Base-by-base conservation (phyloP, 2,888 invertebrate genomes). In the Xestia rhomboidea region DNA sequence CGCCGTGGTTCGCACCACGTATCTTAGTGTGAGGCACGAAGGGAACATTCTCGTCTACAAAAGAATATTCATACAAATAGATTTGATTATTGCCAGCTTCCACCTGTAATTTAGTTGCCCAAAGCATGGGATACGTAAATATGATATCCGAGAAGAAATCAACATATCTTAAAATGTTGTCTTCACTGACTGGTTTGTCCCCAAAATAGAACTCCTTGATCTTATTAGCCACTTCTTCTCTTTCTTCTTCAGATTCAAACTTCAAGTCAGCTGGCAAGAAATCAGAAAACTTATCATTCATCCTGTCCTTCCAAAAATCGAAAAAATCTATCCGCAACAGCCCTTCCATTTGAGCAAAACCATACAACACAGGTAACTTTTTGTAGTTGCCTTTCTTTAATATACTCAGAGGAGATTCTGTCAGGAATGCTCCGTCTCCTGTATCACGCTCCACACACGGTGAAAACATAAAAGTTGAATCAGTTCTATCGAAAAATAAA, bases 11-110 rank as follows among this genome's bases (percentile, higher is more conserved):
- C 10, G 41, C 41, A 41, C 41, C 41, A 10, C 41, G 41, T 41
- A 83, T 38, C 2, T 73, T 54, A 54, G 54, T 54, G 54, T 54
- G 54, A 54, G 54, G 54, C 54, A 54, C 54, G 13, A 27, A 54
- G 6, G 54, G 54, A 2, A 54, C n/a, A 27, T 27, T 54, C 41
- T 41, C 41, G 41, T 41, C 41, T 41, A 41, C 41, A 41, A 41
- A 41, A 8, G 41, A 41, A 41, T 41, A 41, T 41, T 41, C 41
- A 41, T 41, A 41, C 41, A 41, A 10, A 41, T 41, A 41, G 41
- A 41, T 41, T 41, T 41, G 41, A 1, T 41, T 10, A 5, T 41
- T 41, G 41, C 41, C 41, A 41, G 41, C 41, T 10, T 41, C 41
- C 41, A 41, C 41, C 41, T 41, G 41, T 10, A 41, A 41, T 41